Conservation (phyloP, 2,888 invertebrate species). For the Plusia festucae region DNA sequence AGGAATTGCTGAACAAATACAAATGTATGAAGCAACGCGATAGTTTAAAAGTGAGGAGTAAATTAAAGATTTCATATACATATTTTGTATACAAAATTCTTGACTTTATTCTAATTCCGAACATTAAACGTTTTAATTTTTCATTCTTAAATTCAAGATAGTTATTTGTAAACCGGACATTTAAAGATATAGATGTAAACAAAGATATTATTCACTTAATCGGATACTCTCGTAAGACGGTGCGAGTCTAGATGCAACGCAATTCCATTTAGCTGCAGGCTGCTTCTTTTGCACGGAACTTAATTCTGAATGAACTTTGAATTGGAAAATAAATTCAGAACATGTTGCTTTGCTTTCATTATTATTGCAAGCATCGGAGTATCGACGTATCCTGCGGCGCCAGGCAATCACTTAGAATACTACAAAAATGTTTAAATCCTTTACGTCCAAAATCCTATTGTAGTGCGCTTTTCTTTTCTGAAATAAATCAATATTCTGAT, state of each 20-base stretch:
- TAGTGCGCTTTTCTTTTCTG: neutral
- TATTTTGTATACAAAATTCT: no score
- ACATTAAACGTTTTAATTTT: no score
- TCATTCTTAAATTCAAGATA: no score
- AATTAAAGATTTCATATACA: no score
- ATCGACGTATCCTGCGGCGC: constrained; percentile 55
- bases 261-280: constrained; percentile 79
- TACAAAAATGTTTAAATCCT: constrained; percentile 12
- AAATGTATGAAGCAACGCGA: no score
- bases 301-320: constrained; percentile 81
- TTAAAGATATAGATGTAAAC: constrained; percentile 14
- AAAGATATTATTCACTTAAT: constrained; percentile 55
- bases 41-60: no score
- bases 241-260: constrained; percentile 71
- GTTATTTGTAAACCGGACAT: neutral
- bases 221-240: constrained; percentile 63
- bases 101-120: no score
- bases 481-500: neutral
- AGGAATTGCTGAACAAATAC: no score
- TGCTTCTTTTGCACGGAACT: constrained; percentile 71
- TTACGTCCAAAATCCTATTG: constrained; percentile 9
- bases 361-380: constrained; percentile 64
- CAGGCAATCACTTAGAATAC: constrained; percentile 48
- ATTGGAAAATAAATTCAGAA: constrained; percentile 79
- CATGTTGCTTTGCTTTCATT: constrained; percentile 73